Conservation (phyloP, 2,888 invertebrate species). For the Girardia tigrina region DNA sequence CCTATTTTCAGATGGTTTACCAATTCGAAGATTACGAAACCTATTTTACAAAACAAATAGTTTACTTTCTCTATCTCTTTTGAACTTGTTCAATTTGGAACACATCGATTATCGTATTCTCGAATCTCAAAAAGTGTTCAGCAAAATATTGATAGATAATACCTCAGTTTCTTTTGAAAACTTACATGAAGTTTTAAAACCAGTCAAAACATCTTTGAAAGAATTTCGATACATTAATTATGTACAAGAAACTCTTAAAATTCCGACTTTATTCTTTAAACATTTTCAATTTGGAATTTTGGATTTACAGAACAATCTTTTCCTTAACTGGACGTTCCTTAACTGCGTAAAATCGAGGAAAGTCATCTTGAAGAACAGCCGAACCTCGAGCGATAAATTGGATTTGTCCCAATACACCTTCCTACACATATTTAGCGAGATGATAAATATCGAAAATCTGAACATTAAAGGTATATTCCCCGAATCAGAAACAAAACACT, state of each 20-base stretch:
- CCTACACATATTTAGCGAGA: neutral
- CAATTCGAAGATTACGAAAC: constrained; percentile 6
- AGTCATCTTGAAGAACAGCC: neutral
- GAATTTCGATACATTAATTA: neutral
- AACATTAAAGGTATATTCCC: neutral
- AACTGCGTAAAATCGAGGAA: neutral
- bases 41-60: neutral
- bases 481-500: neutral
- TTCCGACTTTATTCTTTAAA: neutral
- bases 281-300: neutral
- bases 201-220: neutral
- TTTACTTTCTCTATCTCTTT: neutral
- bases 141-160: neutral
- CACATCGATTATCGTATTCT: neutral
- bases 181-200: neutral
- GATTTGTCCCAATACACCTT: neutral
- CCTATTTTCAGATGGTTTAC: constrained; percentile 1
- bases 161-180: neutral
- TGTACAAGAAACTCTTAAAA: neutral
- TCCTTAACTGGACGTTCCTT: neutral
- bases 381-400: neutral
- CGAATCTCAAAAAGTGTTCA: neutral
- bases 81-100: neutral
- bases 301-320: neutral
- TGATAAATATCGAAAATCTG: neutral